Percentiles rank a stretch among this genome's conserved stretches.
Conservation (phyloP, 2,113 vertebrate species). For the Taxidea taxus region DNA sequence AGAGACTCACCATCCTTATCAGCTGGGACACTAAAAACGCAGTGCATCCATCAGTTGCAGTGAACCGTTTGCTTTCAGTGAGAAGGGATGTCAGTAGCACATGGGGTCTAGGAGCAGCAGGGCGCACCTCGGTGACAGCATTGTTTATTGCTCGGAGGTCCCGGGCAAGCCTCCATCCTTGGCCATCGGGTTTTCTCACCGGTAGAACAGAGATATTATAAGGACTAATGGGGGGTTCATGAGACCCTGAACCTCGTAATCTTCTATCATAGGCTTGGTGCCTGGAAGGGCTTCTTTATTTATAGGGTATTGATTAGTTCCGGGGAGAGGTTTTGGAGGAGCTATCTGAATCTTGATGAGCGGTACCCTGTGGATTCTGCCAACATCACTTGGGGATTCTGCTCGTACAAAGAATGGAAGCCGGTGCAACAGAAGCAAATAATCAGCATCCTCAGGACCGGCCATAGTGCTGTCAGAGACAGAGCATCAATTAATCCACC, state of each 20-base stretch:
- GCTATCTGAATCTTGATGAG: background rate
- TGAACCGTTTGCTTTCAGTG: background rate
- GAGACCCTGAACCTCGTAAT: background rate
- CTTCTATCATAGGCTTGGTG: background rate
- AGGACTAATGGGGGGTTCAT: too few relatives aligned
- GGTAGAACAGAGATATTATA: background rate
- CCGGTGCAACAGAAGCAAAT: background rate
- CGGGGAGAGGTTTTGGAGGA: background rate
- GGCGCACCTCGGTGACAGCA: background rate
- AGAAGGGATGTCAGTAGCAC: background rate
- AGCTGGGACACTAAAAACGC: background rate
- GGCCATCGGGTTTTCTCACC: background rate
- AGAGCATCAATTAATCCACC: background rate
- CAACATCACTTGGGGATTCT: background rate
- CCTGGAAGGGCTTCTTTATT: background rate
- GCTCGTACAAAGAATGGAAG: background rate
- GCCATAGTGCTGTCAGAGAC: too few relatives aligned
- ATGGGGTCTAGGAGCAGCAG: background rate
- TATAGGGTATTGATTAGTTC: background rate
- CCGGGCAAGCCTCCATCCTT: background rate
- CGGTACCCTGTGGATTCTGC: background rate
- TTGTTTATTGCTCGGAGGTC: background rate
- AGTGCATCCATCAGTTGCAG: background rate
- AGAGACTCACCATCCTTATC: background rate
- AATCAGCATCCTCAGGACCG: background rate